Base-by-base conservation (phyloP, 2,113 vertebrate genomes). In the Ifrita kowaldi region DNA sequence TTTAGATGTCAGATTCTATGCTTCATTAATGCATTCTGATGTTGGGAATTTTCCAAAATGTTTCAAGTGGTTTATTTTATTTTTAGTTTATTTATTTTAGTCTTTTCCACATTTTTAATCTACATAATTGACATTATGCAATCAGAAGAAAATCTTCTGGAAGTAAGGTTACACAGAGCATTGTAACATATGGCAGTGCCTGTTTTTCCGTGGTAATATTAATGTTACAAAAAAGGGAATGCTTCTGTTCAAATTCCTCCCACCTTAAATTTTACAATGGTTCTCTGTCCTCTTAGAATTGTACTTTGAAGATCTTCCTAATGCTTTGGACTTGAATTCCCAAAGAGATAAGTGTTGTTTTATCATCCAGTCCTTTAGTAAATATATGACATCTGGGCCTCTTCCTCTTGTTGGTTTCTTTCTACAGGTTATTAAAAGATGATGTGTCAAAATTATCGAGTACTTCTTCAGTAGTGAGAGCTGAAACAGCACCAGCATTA, bases 141-240 rank as follows among this genome's bases (percentile, higher is more conserved):
- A 86, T 88, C 65, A 77, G 50, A 91, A 90, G 74, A 80, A 95
- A 91, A 90, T 93, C 52, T 76, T 89, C 57, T 70, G 64, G 67
- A 90, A 67, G 41, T 57, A 62, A 57, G 78, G 30, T 81, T 95
- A 33, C 41, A 42, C 13, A n/a, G 63, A 24, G n/a, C 56, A 71
- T 77, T 3, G 1, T 52, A 74, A 65, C 78, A 93, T 55, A 60
- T 70, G 71, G 32, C 52, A 46, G 28, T 42, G 71, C 46, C 64
- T 78, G 37, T 27, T 86, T 92, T 95, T 90, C 69, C 17, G 14
- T 41, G 56, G 33, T 76, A 55, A 33, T 84, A 82, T 52, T 83
- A 86, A 37, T 37, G 49, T 13, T 62, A 55, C 21, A 59, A 60
- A 55, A 60, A 79, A 81, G 19, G 10, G 59, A 76, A 63, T 59